These are phyloP conservation scores for Moxostoma hubbsi DNA, from an alignment of 2,797 vertebrate genomes.

Conservation along the genomic window DNA sequence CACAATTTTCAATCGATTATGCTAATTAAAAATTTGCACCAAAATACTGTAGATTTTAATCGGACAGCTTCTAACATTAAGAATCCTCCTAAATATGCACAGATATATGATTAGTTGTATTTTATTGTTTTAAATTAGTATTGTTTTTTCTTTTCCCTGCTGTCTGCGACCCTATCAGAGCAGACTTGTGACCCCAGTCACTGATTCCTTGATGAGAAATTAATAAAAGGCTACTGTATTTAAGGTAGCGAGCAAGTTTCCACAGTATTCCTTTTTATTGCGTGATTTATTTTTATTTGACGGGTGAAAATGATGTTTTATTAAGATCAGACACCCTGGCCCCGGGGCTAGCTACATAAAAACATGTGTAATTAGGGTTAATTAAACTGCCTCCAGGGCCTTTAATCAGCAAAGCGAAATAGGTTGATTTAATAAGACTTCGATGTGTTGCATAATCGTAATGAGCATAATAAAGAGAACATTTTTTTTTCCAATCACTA, in stretches of 20 bases:
- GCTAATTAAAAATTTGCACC: too few species aligned
- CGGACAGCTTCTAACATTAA: too few species aligned
- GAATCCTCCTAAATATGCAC: too few species aligned
- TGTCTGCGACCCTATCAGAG: too few species aligned
- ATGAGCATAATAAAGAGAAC: constrained; percentile 22
- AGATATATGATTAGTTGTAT: too few species aligned
- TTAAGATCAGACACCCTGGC: constrained; percentile 19
- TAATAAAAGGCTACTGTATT: constrained; percentile 17
- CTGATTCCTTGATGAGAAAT: constrained; percentile 16
- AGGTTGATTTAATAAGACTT: constrained; percentile 33
- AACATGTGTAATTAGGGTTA: constrained; percentile 26
- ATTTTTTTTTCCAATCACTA: constrained; percentile 7
- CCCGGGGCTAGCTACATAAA: constrained; percentile 20
- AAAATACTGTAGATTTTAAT: too few species aligned
- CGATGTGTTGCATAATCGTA: constrained; percentile 40
- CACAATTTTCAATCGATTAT: too few species aligned
- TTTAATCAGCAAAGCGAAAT: constrained; percentile 26
- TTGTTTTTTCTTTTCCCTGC: too few species aligned
- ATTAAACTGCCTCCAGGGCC: background rate
- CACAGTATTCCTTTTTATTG: too few species aligned
- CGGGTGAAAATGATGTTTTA: constrained; percentile 32
- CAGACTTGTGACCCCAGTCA: too few species aligned
- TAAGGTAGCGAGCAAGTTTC: too few species aligned
- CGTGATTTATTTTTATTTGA: constrained; percentile 5
- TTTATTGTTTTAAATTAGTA: too few species aligned